phyloP scores from a whole-genome alignment of 2,888 invertebrate species.

The Tachystola acroxantha region DNA sequence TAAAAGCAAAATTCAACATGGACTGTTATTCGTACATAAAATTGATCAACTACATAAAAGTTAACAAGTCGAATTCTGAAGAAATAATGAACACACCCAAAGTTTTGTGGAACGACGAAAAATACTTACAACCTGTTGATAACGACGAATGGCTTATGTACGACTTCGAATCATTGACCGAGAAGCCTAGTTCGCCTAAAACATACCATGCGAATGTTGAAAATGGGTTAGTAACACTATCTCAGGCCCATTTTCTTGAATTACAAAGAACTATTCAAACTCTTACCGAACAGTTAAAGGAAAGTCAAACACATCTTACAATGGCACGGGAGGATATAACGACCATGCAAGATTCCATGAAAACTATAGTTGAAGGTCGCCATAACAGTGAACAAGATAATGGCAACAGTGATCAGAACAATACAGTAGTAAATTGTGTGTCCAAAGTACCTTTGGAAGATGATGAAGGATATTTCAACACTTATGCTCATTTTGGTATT shows the following conservation, averaged over 20 bases:
- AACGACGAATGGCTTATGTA: slow-evolving; percentile 91
- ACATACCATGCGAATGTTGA: slow-evolving; percentile 79
- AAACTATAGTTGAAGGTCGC: slow-evolving; percentile 69
- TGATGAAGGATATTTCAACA: slow-evolving; percentile 88
- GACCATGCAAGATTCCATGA: slow-evolving; percentile 79
- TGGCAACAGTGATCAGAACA: slow-evolving; percentile 23
- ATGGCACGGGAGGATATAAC: slow-evolving; percentile 79
- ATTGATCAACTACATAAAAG: slow-evolving; percentile 88
- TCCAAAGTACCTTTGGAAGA: slow-evolving; percentile 76
- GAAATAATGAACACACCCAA: slow-evolving; percentile 70
- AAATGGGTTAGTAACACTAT: slow-evolving; percentile 79
- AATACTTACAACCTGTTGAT: slow-evolving; percentile 86
- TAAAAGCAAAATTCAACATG: slow-evolving; percentile 85
- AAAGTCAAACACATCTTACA: slow-evolving; percentile 77
- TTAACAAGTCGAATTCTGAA: slow-evolving; percentile 77
- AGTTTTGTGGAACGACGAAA: slow-evolving; percentile 85
- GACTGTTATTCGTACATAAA: slow-evolving; percentile 91
- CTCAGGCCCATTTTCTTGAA: slow-evolving; percentile 79
- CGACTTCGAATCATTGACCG: slow-evolving; percentile 79
- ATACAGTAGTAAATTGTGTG: slow-evolving; percentile 47
- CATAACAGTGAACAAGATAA: slow-evolving; percentile 25
- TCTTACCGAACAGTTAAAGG: slow-evolving; percentile 76
- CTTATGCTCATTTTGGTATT: slow-evolving; percentile 94
- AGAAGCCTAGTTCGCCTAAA: slow-evolving; percentile 55
- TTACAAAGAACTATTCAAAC: slow-evolving; percentile 78